Evolutionary conservation across 1,140 invertebrate species (phyloP).

Genomic region (Helicoverpa zea): DNA sequence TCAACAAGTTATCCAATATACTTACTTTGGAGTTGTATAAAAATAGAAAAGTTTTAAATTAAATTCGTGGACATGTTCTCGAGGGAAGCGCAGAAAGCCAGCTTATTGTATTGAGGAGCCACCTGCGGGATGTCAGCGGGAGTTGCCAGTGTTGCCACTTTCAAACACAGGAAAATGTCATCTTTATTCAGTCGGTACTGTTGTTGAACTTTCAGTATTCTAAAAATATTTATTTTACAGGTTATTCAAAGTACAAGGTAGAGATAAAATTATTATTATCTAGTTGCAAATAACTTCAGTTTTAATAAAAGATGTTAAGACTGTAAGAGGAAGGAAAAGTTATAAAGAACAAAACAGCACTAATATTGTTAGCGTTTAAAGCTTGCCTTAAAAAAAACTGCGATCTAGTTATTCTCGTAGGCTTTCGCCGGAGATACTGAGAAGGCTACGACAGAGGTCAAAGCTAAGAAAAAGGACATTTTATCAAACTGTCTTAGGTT

Average conservation of each 20-base stretch:
- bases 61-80: constrained; percentile 45
- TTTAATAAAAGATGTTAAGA: too few relatives aligned
- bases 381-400: neutral
- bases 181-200: constrained; percentile 37
- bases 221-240: neutral
- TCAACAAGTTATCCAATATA: constrained; percentile 48
- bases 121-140: constrained; percentile 40
- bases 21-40: constrained; percentile 47
- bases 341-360: neutral
- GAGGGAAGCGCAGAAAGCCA: constrained; percentile 21
- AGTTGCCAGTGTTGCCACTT: constrained; percentile 37
- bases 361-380: neutral
- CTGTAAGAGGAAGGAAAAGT: too few relatives aligned
- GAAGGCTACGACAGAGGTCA: neutral
- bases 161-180: constrained; percentile 35
- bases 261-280: too few relatives aligned
- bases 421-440: neutral
- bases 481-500: constrained; percentile 4
- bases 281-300: too few relatives aligned
- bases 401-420: too few relatives aligned
- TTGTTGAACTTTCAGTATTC: neutral
- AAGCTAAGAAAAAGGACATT: constrained; percentile 19
- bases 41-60: constrained; percentile 57
- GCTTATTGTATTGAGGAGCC: constrained; percentile 50
- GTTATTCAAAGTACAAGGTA: too few relatives aligned